Evolutionary conservation across 2,888 invertebrate genomes (phyloP), one percentile per base, ranked within the genome.

Genomic region (Drosophila anomelani): DNA sequence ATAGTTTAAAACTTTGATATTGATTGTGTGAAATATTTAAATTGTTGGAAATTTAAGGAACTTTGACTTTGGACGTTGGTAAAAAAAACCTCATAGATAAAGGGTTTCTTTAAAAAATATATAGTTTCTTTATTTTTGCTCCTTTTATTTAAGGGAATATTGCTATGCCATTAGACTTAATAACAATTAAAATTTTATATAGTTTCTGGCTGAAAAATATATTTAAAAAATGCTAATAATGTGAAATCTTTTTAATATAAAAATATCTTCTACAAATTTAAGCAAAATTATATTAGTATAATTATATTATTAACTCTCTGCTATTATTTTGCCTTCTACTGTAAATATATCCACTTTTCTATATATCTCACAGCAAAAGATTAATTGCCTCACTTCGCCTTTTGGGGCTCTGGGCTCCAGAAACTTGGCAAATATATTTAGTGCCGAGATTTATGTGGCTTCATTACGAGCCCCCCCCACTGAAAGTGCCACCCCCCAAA

Each of bases 381-480:
- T 85, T 85, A 85, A 85, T 85, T 88, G 89, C 84, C 68, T 56
- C 55, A 69, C 69, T 68, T 67, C 56, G 85, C 53, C 62, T 58
- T 26, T 44, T 20, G 61, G 38, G 54, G 54, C 59, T 64, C 53
- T 51, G 51, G 55, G 60, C 60, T 38, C 71, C 57, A 47, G 39
- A 68, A 75, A 66, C 58, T 63, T 56, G 62, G 75, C 81, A 81
- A 79, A 85, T 88, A 85, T 81, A 85, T 85, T 85, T 88, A 86
- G 88, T 85, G 84, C 76, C 69, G 89, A 85, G 89, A 85, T 85
- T 85, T 85, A 85, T 85, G 84, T 81, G 39, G 81, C 87, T 86
- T 85, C 88, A 85, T 84, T 84, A 84, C 75, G 73, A 64, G 64
- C 49, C 39, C 34, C 39, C 34, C 39, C 53, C 54, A 34, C 43